Conservation (phyloP, 2,888 invertebrate genomes). For the Molanna angustata region DNA sequence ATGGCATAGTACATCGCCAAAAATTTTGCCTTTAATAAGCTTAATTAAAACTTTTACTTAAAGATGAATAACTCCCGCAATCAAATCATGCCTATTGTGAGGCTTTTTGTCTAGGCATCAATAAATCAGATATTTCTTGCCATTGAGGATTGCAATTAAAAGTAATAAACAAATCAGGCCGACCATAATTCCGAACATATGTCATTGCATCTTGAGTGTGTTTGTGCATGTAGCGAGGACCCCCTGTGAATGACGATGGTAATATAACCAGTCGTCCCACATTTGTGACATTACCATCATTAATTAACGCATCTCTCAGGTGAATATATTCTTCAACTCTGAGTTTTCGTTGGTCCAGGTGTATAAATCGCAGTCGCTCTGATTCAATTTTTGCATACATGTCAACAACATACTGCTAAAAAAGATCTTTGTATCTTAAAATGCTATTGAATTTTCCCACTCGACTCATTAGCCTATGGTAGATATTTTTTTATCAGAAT, state of each 20-base stretch:
- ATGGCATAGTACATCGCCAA: no score
- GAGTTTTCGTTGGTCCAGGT: slow-evolving; percentile 32
- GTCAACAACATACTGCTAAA: slow-evolving; percentile 12
- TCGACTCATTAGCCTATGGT: neutral
- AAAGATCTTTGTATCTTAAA: neutral
- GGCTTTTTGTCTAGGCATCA: neutral
- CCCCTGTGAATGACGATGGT: slow-evolving; percentile 37
- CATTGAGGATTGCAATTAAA: slow-evolving; percentile 39
- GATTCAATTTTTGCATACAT: slow-evolving; percentile 33
- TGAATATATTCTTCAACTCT: slow-evolving; percentile 34
- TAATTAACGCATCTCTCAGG: slow-evolving; percentile 33
- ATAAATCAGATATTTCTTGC: slow-evolving; percentile 35
- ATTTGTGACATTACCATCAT: slow-evolving; percentile 26
- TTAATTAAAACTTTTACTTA: neutral
- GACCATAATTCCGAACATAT: slow-evolving; percentile 39
- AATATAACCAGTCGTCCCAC: slow-evolving; percentile 29
- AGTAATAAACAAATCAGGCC: slow-evolving; percentile 40
- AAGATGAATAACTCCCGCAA: neutral
- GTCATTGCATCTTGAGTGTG: slow-evolving; percentile 39
- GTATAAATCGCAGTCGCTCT: slow-evolving; percentile 33
- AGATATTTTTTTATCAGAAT: neutral
- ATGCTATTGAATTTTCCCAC: neutral
- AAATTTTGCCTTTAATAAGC: neutral
- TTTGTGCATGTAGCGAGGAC: slow-evolving; percentile 42
- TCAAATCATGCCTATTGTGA: neutral